phyloP scores from a whole-genome alignment of 2,797 vertebrate genomes.

The Anisognathus igniventris region DNA sequence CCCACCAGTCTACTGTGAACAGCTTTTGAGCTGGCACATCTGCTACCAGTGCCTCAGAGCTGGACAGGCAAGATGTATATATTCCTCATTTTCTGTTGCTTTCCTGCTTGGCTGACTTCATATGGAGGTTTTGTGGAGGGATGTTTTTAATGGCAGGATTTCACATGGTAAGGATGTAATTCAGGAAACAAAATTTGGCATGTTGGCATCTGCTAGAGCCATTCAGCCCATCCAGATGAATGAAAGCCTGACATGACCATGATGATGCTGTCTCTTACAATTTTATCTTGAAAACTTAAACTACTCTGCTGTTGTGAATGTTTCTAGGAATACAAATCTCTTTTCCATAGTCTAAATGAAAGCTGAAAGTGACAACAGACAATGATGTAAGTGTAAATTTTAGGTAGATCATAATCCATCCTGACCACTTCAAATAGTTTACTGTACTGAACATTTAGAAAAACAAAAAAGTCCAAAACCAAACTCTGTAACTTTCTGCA shows the following conservation, averaged over 20 bases:
- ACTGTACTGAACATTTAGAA: constrained; percentile 3
- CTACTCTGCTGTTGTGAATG: constrained; percentile 52
- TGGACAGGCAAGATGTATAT: not conserved
- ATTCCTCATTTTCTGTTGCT: not conserved
- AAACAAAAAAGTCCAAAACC: not conserved
- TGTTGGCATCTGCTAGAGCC: not conserved
- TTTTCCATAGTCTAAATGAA: constrained; percentile 63
- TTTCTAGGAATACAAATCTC: constrained; percentile 66
- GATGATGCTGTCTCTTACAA: not conserved
- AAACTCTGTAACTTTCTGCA: not conserved
- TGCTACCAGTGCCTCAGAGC: not conserved
- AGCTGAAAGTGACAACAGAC: constrained; percentile 53
- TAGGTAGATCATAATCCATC: constrained; percentile 17
- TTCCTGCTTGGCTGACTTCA: constrained; percentile 14
- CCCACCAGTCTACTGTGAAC: not conserved
- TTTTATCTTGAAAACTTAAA: constrained; percentile 48
- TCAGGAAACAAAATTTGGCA: constrained; percentile 18
- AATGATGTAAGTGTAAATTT: constrained; percentile 60
- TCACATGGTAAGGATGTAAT: constrained; percentile 26
- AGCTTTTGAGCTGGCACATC: not conserved
- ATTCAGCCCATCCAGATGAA: constrained; percentile 1
- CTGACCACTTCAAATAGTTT: constrained; percentile 40
- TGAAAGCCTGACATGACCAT: not conserved
- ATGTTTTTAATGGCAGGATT: constrained; percentile 43
- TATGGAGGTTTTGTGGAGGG: not conserved